Base-by-base conservation (phyloP, 1,140 invertebrate species). In the Calliopsis andreniformis region DNA sequence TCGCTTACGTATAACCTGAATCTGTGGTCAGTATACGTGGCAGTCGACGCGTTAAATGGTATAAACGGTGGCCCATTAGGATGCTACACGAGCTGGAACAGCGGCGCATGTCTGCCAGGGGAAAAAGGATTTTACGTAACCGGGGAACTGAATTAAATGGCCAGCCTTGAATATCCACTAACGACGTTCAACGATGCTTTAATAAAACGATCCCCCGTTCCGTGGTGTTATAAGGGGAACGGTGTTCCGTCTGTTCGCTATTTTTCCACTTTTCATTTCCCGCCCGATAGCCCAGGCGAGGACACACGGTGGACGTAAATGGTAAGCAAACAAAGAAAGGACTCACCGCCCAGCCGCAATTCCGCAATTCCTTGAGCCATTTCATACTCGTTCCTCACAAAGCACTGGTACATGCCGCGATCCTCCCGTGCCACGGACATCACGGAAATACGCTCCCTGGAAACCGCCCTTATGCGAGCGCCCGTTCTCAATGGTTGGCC, bases 391-490 rank as follows among this genome's bases (percentile, higher is more conserved):
- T 95, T 94, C 68, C 94, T 93, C 1, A 95, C 95, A 78, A 97
- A 94, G 87, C 96, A 97, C 89, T 97, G 96, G 92, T 97, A 97
- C 95, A 97, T 96, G 28, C 96, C 96, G 49, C 95, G 93, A 85
- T 97, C 96, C 47, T 96, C 94, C 43, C 95, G 93, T 53, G 93
- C 93, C 1, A 97, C 95, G 20, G 94, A 93, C 64, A 93, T 93
- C 25, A 97, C 94, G 66, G 93, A 92, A 79, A 96, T 92, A 63
- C 93, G 90, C 73, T 93, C 93, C 42, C 92, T 90, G 20, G 91
- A 89, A 51, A 93, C 69, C 59, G 93, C 85, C 75, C 92, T 92
- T 63, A 94, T 93, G 69, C 91, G 92, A 78, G 86, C 91, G 20
- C 91, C 95, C 16, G 92, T 94, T 42, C 91, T 87, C 58, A 97